Evolutionary conservation across 2,797 vertebrate species (phyloP), one percentile per base, ranked within the genome.

Genomic region (Hypotaenidia okinawae): DNA sequence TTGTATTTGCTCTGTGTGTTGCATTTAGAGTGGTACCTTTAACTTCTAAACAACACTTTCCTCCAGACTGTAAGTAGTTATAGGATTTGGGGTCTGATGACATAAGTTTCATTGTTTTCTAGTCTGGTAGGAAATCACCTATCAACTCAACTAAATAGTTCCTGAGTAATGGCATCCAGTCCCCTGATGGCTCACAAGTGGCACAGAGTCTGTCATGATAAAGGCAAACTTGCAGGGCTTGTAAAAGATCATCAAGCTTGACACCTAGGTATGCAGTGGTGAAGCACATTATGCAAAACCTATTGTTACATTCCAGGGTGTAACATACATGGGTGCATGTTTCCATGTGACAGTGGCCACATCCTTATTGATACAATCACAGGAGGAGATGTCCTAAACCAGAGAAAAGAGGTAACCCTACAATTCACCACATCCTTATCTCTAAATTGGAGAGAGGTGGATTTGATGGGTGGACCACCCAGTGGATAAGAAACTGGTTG

Each of bases 91-190:
- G 19, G 6, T 25, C n/a, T 47, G 17, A 75, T 49, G 25, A 68
- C 16, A 57, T 11, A 43, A 76, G 32, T 32, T 64, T 13, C 16
- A 15, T 61, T 24, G 33, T 41, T 5, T 49, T 16, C 11, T 92
- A 2, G 3, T 68, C n/a, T 76, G n/a, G 30, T 4, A 1, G 27
- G 10, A 57, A 58, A 45, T 39, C 1, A 1, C 17, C 22, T 28
- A 30, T 52, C 49, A 57, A 16, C 11, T 81, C 28, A 81, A 8
- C 10, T 41, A 63, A 55, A 35, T 15, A 39, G 28, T 68, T 10
- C 33, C 37, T 24, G 18, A 59, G 25, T 45, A 90, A 39, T 3
- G 4, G 6, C 43, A 79, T 54, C 11, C 37, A 45, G 13, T n/a
- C 19, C 10, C 30, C 0, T 0, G 16, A 6, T 73, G 61, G 69